phyloP scores from a whole-genome alignment of 2,797 vertebrate genomes.

The Sebastes minor region DNA sequence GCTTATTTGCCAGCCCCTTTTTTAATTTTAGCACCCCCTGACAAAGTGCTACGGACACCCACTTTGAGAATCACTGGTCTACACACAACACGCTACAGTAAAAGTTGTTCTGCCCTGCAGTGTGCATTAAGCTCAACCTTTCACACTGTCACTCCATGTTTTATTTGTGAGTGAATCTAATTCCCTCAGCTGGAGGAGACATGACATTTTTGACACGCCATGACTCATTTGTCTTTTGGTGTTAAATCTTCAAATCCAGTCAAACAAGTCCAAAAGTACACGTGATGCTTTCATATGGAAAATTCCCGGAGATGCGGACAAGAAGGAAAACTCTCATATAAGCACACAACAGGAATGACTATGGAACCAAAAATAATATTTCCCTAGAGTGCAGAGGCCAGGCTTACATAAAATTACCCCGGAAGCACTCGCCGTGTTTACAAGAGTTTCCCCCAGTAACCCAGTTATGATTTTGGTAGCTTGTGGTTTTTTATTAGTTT shows the following conservation, averaged over 20 bases:
- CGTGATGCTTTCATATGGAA: not conserved
- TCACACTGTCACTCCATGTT: not conserved
- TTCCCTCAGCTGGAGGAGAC: not conserved
- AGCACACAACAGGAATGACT: not conserved
- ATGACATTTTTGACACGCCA: not conserved
- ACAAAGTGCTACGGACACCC: too few relatives aligned
- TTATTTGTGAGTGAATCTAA: not conserved
- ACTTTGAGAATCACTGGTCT: not conserved
- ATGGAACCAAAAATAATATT: not conserved
- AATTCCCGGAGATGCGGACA: not conserved
- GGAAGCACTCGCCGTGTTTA: constrained; percentile 3
- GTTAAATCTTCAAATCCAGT: not conserved
- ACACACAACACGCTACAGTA: not conserved
- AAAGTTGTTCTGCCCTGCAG: not conserved
- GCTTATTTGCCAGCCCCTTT: too few relatives aligned
- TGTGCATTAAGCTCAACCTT: rapidly evolving
- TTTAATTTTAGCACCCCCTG: too few relatives aligned
- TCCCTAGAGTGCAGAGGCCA: not conserved
- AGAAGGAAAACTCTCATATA: not conserved
- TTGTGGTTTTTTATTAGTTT: not conserved
- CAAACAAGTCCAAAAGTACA: not conserved
- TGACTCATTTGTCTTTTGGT: not conserved
- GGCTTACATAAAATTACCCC: not conserved
- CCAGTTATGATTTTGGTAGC: not conserved
- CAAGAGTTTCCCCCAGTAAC: constrained; percentile 9